Percentiles rank a stretch among this genome's conserved stretches.
phyloP scores from a whole-genome alignment of 2,797 vertebrate genomes.

The Leucoraja ocellata region DNA sequence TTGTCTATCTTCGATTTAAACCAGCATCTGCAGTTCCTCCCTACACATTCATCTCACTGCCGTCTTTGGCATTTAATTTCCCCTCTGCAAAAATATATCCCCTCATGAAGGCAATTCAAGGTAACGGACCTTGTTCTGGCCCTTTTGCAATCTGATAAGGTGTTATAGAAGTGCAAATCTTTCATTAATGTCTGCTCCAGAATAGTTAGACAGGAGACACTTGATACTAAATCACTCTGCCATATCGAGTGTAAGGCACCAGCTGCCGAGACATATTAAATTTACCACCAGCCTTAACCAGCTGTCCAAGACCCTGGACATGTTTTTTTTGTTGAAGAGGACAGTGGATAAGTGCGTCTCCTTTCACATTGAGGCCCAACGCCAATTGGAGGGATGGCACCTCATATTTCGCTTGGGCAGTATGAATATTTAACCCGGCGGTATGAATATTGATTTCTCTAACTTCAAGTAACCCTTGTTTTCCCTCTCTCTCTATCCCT shows the following conservation, averaged over 20 bases:
- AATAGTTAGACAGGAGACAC: neutral
- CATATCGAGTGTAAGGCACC: neutral
- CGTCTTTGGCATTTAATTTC: neutral
- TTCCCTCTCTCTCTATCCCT: too few relatives aligned
- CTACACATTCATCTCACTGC: neutral
- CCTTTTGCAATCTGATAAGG: neutral
- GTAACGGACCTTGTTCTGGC: neutral
- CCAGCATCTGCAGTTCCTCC: too few relatives aligned
- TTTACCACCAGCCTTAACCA: neutral
- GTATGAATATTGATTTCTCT: too few relatives aligned
- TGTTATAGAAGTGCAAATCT: neutral
- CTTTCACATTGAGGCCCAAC: neutral
- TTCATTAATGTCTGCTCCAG: neutral
- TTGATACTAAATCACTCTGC: neutral
- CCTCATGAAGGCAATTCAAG: neutral
- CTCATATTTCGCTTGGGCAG: too few relatives aligned
- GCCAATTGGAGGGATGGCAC: too few relatives aligned
- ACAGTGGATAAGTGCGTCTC: neutral
- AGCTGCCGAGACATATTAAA: neutral
- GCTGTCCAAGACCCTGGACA: neutral
- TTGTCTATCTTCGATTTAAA: too few relatives aligned
- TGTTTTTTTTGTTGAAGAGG: neutral
- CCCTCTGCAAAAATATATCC: neutral
- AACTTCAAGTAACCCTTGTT: too few relatives aligned
- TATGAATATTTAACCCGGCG: too few relatives aligned